These are phyloP conservation scores for Dinothrombium tinctorium DNA, from an alignment of 1,140 invertebrate genomes.

Conservation along the genomic window DNA sequence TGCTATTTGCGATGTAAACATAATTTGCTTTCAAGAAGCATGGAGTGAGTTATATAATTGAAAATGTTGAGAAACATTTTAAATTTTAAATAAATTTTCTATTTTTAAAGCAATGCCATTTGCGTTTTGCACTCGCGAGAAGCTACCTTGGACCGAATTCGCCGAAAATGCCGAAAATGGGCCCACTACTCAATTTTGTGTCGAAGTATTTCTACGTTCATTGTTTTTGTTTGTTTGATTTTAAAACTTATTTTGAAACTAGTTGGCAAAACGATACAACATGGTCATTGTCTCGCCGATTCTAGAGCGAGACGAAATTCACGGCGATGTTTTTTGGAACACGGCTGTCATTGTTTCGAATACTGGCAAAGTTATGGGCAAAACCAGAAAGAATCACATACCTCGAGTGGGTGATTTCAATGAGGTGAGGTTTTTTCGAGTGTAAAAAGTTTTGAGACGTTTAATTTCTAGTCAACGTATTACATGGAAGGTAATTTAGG, in stretches of 20 bases:
- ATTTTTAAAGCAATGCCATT: constrained; percentile 68
- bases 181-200: constrained; percentile 55
- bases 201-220: constrained; percentile 28
- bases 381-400: constrained; percentile 95
- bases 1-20: too few relatives aligned
- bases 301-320: constrained; percentile 62
- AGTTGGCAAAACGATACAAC: constrained; percentile 56
- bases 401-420: constrained; percentile 94
- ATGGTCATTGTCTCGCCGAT: constrained; percentile 94
- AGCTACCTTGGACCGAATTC: constrained; percentile 88
- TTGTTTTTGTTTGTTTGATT: background rate
- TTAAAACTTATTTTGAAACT: constrained; percentile 4
- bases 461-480: constrained; percentile 49
- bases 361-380: constrained; percentile 63
- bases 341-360: constrained; percentile 81
- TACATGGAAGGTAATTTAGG: constrained; percentile 88
- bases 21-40: too few relatives aligned
- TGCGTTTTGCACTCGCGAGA: constrained; percentile 91
- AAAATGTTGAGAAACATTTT: too few relatives aligned
- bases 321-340: constrained; percentile 83
- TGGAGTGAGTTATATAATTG: too few relatives aligned
- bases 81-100: too few relatives aligned
- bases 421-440: constrained; percentile 29
- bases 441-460: constrained; percentile 3
- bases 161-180: constrained; percentile 71